Evolutionary conservation across 64 coral and sea anemone genomes (phyloP), one percentile per base, ranked within the genome.

Genomic region (Orbicella faveolata): DNA sequence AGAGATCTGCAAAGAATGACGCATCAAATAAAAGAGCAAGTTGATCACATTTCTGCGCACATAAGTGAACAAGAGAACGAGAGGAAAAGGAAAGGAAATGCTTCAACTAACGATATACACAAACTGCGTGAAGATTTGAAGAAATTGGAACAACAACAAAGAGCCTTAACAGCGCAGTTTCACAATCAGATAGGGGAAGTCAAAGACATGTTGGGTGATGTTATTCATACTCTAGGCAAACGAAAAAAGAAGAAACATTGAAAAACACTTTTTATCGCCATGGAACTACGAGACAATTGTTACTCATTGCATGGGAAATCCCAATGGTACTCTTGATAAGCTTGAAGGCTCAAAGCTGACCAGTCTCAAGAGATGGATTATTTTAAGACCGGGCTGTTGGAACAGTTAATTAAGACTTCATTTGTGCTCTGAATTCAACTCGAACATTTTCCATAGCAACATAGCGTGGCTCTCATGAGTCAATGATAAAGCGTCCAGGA

Each of bases 1-100:
- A 78, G 88, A 36, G 96, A 98, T 67, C 77, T 98, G 66, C 92
- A 98, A 73, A 89, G 80, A 75, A 94, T 98, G 93, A 98, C 96
- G 9, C 93, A 94, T 65, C 96, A 98, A 89, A 94, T 98, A 36
- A 98, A 98, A 54, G 93, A 92, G 36, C 85, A 91, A 83, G 79
- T 98, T 1, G 93, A 94, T 52, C 65, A 92, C 13, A 90, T 94
- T 48, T 90, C 90, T 51, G 25, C 77, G 37, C 68, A 92, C 16
- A 80, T 98, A 25, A 83, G 75, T 20, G 91, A 81, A n/a, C 37
- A 79, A 25, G 77, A 77, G 21, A 89, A 68, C 59, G 89, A 78
- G 14, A 39, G 89, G 10, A 87, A 86, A 76, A 83, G 17, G 26
- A 88, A 54, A 75, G 72, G 79, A 0, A 81, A 76, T 17, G 64